Conservation (phyloP, 2,888 invertebrate genomes). For the Halictus ligatus region DNA sequence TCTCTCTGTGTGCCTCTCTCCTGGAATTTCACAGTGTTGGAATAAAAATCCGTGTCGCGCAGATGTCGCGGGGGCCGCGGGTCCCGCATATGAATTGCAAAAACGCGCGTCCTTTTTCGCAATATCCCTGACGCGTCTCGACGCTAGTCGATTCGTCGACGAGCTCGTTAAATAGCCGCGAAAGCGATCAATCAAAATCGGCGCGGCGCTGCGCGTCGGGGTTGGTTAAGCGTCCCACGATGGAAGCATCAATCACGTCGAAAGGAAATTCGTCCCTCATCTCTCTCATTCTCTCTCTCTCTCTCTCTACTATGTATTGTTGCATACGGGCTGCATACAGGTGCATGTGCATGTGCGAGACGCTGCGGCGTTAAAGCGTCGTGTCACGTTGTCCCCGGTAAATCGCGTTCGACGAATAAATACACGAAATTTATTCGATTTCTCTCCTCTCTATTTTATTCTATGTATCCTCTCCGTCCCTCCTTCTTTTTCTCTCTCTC, state of each 20-base stretch:
- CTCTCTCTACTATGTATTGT: not conserved
- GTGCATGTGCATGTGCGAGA: not conserved
- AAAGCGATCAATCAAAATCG: constrained; percentile 26
- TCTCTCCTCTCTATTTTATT: not conserved
- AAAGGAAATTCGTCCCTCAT: constrained; percentile 13
- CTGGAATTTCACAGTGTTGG: not conserved
- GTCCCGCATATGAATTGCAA: constrained; percentile 17
- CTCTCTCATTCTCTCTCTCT: not conserved
- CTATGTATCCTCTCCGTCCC: not conserved
- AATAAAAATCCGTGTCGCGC: constrained; percentile 7
- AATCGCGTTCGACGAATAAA: constrained; percentile 21
- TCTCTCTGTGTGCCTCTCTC: no score
- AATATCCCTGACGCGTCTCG: not conserved
- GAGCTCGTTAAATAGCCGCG: constrained; percentile 13
- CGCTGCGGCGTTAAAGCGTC: constrained; percentile 10
- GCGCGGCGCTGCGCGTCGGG: not conserved
- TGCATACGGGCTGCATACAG: not conserved
- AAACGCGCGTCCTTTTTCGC: constrained; percentile 4
- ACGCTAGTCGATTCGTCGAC: constrained; percentile 14
- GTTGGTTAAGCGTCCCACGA: constrained; percentile 17
- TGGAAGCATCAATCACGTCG: constrained; percentile 24
- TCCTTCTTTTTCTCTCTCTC: not conserved
- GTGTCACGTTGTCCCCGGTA: constrained; percentile 17
- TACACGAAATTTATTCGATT: constrained; percentile 32
- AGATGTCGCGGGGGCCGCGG: constrained; percentile 4